phyloP scores from a whole-genome alignment of 2,797 vertebrate species.

The Spheniscus humboldti region DNA sequence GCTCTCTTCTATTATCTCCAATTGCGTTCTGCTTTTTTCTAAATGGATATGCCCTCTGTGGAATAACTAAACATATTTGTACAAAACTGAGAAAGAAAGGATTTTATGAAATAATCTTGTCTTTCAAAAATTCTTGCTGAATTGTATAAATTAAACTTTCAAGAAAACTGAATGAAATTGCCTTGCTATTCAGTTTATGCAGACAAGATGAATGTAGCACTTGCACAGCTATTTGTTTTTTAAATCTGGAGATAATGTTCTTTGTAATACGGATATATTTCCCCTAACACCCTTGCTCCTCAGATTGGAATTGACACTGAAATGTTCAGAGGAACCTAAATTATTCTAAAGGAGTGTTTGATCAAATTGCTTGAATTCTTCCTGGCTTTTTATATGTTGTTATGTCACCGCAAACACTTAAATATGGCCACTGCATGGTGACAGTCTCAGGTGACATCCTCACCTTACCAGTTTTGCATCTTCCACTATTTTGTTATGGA shows the following conservation, averaged over 20 bases:
- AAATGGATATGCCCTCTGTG: neutral
- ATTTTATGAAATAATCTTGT: constrained; percentile 8
- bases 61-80: neutral
- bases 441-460: neutral
- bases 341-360: neutral
- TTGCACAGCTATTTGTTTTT: neutral
- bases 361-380: neutral
- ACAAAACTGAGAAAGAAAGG: neutral
- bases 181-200: neutral
- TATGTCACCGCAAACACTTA: neutral
- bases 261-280: neutral
- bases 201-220: neutral
- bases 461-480: neutral
- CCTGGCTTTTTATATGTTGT: neutral
- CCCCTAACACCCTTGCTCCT: neutral
- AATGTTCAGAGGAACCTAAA: neutral
- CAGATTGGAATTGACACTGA: neutral
- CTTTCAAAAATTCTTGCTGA: constrained; percentile 15
- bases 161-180: neutral
- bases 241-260: neutral
- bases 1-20: neutral
- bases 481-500: neutral
- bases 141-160: neutral
- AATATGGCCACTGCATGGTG: neutral
- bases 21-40: neutral